phyloP scores from a whole-genome alignment of 2,888 invertebrate species.

The Thymelicus sylvestris region DNA sequence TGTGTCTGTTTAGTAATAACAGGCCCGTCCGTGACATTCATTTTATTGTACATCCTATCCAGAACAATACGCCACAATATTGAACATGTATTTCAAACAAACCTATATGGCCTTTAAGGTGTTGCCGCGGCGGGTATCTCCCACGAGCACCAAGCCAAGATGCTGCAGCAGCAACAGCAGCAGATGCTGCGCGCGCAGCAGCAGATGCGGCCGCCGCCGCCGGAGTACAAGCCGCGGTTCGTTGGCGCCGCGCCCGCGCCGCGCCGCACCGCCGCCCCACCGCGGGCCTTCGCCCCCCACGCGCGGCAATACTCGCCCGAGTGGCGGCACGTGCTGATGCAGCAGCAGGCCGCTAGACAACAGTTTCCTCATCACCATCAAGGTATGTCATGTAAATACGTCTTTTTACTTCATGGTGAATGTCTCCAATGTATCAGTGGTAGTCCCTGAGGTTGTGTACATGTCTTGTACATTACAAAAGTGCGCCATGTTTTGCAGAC shows the following conservation, averaged over 20 bases:
- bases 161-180: constrained; percentile 88
- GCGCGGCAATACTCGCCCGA: constrained; percentile 77
- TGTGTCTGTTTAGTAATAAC: no score
- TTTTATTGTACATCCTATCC: no score
- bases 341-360: constrained; percentile 78
- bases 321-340: constrained; percentile 85
- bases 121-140: constrained; percentile 77
- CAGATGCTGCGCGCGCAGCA: constrained; percentile 86
- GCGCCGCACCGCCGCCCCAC: constrained; percentile 57
- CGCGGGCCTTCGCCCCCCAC: constrained; percentile 61
- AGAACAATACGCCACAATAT: not conserved
- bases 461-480: no score
- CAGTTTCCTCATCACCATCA: constrained; percentile 81
- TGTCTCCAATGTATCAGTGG: no score
- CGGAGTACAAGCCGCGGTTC: constrained; percentile 92
- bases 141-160: constrained; percentile 87
- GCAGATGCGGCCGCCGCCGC: constrained; percentile 90
- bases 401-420: no score
- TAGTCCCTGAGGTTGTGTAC: no score
- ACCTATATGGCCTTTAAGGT: constrained; percentile 52
- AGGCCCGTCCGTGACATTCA: no score
- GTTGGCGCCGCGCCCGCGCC: constrained; percentile 56
- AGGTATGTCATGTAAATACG: constrained; percentile 53
- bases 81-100: not conserved
- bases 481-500: no score